phyloP scores from a whole-genome alignment of 2,113 vertebrate genomes.

The Myiopsitta monachus region DNA sequence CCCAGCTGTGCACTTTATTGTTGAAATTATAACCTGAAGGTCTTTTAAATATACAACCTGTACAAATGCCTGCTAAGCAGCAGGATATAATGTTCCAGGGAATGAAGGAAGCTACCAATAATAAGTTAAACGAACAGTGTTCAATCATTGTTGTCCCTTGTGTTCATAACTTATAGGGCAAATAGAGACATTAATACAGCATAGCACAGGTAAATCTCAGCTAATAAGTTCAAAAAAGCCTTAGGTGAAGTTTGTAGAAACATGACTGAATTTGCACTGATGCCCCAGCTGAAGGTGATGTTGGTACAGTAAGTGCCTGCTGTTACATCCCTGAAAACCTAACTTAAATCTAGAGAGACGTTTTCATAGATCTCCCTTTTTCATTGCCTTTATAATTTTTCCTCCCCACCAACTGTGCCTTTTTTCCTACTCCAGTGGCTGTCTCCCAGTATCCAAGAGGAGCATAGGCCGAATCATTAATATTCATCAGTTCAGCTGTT shows the following conservation, averaged over 20 bases:
- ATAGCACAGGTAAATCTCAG: background rate
- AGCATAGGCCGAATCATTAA: background rate
- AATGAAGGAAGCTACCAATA: background rate
- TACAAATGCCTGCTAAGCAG: background rate
- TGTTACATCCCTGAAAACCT: background rate
- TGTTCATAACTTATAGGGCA: background rate
- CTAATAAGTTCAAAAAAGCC: background rate
- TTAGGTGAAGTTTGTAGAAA: background rate
- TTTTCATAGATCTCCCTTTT: background rate
- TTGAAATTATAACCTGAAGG: constrained; percentile 11
- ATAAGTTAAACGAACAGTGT: background rate
- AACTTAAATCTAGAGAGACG: background rate
- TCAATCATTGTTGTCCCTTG: background rate
- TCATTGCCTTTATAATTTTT: background rate
- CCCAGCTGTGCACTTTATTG: background rate
- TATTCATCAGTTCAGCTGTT: background rate
- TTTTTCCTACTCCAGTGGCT: background rate
- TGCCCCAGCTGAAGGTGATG: background rate
- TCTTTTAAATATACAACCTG: background rate
- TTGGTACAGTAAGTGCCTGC: background rate
- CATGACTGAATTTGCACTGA: background rate
- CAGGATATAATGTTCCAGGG: background rate
- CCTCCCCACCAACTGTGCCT: background rate
- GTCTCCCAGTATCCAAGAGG: background rate
- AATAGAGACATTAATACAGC: background rate